Conservation (phyloP, 2,888 invertebrate genomes). For the Sarcophaga carnaria region DNA sequence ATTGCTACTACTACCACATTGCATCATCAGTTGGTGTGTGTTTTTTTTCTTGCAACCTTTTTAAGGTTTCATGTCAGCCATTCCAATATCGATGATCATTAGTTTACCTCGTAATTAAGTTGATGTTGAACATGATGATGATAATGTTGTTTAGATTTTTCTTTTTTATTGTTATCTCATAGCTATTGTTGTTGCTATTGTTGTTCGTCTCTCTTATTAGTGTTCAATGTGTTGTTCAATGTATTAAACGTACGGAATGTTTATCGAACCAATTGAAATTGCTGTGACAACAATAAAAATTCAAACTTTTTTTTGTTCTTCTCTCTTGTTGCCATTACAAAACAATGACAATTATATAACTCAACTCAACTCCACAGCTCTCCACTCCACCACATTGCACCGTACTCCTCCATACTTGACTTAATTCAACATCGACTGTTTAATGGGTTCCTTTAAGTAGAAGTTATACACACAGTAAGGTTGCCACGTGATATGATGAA, state of each 20-base stretch:
- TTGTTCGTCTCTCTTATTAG: conserved; percentile 48
- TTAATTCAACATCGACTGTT: conserved; percentile 1
- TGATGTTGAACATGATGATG: conserved; percentile 55
- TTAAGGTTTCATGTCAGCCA: conserved; percentile 57
- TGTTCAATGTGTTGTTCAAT: conserved; percentile 71
- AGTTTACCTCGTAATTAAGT: conserved; percentile 50
- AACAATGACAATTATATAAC: conserved; percentile 69
- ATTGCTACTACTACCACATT: conserved; percentile 62
- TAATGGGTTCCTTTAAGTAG: neutral
- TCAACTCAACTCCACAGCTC: conserved; percentile 41
- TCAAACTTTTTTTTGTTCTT: conserved; percentile 72
- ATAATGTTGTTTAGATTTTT: conserved; percentile 57
- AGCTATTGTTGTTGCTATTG: conserved; percentile 54
- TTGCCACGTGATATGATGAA: conserved; percentile 14
- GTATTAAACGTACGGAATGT: conserved; percentile 76
- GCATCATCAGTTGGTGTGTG: conserved; percentile 20
- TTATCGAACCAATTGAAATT: conserved; percentile 81
- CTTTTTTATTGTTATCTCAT: conserved; percentile 38
- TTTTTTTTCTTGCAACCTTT: conserved; percentile 31
- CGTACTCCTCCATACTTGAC: neutral
- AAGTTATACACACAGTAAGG: conserved; percentile 22
- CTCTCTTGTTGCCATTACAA: conserved; percentile 60
- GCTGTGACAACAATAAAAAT: conserved; percentile 81
- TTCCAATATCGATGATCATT: conserved; percentile 52
- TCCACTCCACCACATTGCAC: neutral